phyloP scores from a whole-genome alignment of 2,888 invertebrate species.

The Phoronis australis region DNA sequence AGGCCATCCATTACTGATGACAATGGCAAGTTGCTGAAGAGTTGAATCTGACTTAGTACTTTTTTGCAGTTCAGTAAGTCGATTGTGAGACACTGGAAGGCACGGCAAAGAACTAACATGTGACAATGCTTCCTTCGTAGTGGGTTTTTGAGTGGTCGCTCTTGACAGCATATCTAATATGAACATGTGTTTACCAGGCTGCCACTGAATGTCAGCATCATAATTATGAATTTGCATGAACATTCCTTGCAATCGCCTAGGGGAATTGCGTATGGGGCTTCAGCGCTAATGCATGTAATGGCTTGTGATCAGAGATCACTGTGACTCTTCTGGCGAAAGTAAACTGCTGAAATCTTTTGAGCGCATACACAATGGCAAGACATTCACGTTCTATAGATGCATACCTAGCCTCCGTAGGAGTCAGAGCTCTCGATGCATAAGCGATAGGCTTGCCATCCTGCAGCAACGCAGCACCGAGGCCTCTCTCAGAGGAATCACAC shows the following conservation, averaged over 20 bases:
- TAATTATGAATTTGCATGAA: conserved; percentile 14
- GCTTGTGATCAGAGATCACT: conserved; percentile 16
- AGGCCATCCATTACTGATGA: no score
- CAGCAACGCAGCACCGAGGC: conserved; percentile 15
- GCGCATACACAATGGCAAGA: conserved; percentile 14
- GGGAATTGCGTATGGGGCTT: conserved; percentile 11
- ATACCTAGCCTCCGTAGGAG: conserved; percentile 15
- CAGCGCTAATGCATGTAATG: conserved; percentile 12
- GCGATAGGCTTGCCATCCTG: conserved; percentile 18
- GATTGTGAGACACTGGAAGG: no score
- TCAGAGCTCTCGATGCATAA: conserved; percentile 17
- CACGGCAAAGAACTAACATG: no score
- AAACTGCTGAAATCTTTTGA: conserved; percentile 13
- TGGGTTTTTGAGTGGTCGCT: no score
- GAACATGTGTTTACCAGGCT: no score
- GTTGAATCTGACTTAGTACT: no score
- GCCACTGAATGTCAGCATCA: no score
- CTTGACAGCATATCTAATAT: no score
- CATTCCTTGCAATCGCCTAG: conserved; percentile 16
- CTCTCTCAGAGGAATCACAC: conserved; percentile 14
- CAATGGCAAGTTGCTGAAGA: no score
- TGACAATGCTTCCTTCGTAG: no score
- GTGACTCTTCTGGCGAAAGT: conserved; percentile 10
- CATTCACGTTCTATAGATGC: conserved; percentile 21
- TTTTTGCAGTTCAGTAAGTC: no score